Evolutionary conservation across 2,797 vertebrate genomes (phyloP).

Genomic region (Gymnopithys bicolor): DNA sequence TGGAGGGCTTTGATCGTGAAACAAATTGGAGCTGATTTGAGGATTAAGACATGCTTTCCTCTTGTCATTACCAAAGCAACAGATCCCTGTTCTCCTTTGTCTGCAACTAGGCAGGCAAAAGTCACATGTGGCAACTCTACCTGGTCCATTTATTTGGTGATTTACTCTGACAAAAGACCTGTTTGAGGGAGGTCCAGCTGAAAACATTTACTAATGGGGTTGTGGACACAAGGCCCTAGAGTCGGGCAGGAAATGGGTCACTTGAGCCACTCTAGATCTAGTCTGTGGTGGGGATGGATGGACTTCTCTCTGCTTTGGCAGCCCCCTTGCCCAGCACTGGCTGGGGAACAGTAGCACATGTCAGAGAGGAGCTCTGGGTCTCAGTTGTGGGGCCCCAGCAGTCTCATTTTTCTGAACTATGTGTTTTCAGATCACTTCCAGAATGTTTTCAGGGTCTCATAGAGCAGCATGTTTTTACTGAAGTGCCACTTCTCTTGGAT

Average conservation of each 20-base stretch:
- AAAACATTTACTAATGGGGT: background rate
- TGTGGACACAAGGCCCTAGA: background rate
- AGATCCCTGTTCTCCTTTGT: background rate
- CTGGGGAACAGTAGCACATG: background rate
- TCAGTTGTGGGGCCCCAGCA: background rate
- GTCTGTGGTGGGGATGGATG: background rate
- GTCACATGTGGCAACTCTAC: background rate
- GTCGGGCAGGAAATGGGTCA: background rate
- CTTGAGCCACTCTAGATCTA: background rate
- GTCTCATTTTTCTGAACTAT: background rate
- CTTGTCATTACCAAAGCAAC: conserved; percentile 21
- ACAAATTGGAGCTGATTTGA: background rate
- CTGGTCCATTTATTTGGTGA: conserved; percentile 21
- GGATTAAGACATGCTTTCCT: conserved; percentile 20
- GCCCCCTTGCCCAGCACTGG: accelerated
- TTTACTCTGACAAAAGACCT: background rate
- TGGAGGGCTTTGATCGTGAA: background rate
- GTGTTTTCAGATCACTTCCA: background rate
- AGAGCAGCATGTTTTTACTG: background rate
- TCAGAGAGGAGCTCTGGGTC: background rate
- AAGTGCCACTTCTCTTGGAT: background rate
- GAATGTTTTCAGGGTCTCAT: background rate
- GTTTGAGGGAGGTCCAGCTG: conserved; percentile 27
- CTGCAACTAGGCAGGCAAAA: conserved; percentile 19
- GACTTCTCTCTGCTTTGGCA: background rate